These are phyloP conservation scores for Cephus nigrinus DNA, from an alignment of 2,888 invertebrate species.

Conservation along the genomic window DNA sequence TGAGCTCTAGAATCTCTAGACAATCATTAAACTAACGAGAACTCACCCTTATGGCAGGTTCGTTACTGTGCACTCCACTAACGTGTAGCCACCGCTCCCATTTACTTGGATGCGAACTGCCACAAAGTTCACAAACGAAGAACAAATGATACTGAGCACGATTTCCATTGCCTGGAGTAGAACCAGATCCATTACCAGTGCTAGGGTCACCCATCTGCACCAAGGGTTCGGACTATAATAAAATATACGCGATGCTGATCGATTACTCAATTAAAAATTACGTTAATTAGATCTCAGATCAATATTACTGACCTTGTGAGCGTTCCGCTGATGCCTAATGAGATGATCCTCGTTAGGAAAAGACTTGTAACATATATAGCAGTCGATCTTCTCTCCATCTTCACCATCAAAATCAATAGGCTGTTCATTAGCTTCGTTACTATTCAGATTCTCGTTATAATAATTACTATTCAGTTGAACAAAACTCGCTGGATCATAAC, in stretches of 20 bases:
- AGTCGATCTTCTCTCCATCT: conserved; percentile 59
- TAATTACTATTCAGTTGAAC: conserved; percentile 65
- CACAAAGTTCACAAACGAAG: conserved; percentile 67
- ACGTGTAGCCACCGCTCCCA: conserved; percentile 69
- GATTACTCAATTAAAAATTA: not conserved
- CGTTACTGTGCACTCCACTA: conserved; percentile 62
- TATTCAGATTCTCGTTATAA: conserved; percentile 54
- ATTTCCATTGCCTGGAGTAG: conserved; percentile 53
- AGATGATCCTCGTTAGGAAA: conserved; percentile 67
- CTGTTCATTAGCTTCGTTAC: conserved; percentile 51
- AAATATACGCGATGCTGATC: not conserved
- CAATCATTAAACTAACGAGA: not conserved
- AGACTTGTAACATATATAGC: conserved; percentile 66
- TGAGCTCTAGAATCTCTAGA: not conserved
- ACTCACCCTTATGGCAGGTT: conserved; percentile 56
- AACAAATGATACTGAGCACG: conserved; percentile 62
- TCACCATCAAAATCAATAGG: conserved; percentile 54
- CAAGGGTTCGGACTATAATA: conserved; percentile 47
- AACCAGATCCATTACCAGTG: conserved; percentile 39
- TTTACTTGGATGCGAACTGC: conserved; percentile 66
- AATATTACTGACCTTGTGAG: conserved; percentile 49
- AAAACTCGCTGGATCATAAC: conserved; percentile 68
- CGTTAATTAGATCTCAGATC: not conserved
- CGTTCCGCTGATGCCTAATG: conserved; percentile 66
- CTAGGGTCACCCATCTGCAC: conserved; percentile 38